phyloP scores from a whole-genome alignment of 2,888 invertebrate genomes.

The Protonemura montana region DNA sequence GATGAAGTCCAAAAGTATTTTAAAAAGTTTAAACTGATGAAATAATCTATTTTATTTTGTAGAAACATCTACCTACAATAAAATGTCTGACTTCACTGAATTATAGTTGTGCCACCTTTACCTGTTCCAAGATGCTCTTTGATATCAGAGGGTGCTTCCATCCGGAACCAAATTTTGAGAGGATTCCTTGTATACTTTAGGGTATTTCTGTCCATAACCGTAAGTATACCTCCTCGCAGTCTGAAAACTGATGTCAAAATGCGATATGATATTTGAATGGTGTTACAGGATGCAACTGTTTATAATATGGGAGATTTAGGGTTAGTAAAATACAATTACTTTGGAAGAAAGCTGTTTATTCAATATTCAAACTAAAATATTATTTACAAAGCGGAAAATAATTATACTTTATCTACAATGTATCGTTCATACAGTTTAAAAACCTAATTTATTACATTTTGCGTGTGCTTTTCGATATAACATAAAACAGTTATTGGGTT shows the following conservation, averaged over 20 bases:
- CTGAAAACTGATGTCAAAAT: neutral
- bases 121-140: too few species aligned
- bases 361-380: neutral
- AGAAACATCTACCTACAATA: too few species aligned
- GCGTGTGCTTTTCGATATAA: neutral
- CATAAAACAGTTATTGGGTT: too few species aligned
- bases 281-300: too few species aligned
- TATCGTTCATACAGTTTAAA: too few species aligned
- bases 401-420: neutral
- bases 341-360: conserved; percentile 3
- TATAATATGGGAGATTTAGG: too few species aligned
- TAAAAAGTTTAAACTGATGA: conserved; percentile 84
- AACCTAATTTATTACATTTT: neutral
- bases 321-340: neutral
- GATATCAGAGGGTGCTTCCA: too few species aligned
- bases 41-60: conserved; percentile 56
- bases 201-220: neutral
- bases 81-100: too few species aligned
- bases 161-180: too few species aligned
- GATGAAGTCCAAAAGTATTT: conserved; percentile 83
- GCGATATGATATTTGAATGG: too few species aligned
- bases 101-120: too few species aligned
- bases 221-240: neutral
- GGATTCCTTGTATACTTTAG: neutral
- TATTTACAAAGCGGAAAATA: neutral